phyloP scores from a whole-genome alignment of 2,797 vertebrate species.

The Amazona finschi region DNA sequence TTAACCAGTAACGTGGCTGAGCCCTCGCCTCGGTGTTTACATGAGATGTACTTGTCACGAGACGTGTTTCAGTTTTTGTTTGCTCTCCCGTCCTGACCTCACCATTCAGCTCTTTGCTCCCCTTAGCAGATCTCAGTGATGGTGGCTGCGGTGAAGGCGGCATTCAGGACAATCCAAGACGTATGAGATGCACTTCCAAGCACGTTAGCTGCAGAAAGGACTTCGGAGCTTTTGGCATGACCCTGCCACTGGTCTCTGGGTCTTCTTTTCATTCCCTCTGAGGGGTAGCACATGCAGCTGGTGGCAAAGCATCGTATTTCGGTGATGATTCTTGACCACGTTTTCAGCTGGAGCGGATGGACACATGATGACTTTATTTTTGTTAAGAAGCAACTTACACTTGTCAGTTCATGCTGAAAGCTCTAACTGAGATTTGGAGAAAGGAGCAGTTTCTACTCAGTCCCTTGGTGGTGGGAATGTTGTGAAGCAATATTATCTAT shows the following conservation, averaged over 20 bases:
- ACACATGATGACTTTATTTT: neutral
- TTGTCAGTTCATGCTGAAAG: neutral
- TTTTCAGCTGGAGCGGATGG: neutral
- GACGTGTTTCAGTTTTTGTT: neutral
- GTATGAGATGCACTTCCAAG: conserved; percentile 5
- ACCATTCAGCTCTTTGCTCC: neutral
- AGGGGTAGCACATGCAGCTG: neutral
- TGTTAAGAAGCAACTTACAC: neutral
- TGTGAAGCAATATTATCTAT: neutral
- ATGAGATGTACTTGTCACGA: neutral
- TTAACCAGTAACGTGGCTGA: conserved; percentile 23
- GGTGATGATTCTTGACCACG: neutral
- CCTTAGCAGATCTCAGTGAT: conserved; percentile 8
- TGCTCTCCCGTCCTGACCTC: conserved; percentile 26
- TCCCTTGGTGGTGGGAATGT: neutral
- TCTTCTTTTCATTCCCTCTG: neutral
- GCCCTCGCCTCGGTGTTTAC: conserved; percentile 42
- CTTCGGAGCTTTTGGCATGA: neutral
- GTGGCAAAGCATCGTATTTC: neutral
- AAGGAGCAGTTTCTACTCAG: neutral
- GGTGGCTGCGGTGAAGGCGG: neutral
- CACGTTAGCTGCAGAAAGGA: neutral
- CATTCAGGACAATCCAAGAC: neutral
- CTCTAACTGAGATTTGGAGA: conserved; percentile 4
- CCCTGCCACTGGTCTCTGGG: neutral